Base-by-base conservation (phyloP, 2,888 invertebrate genomes). In the Erynnis tages region DNA sequence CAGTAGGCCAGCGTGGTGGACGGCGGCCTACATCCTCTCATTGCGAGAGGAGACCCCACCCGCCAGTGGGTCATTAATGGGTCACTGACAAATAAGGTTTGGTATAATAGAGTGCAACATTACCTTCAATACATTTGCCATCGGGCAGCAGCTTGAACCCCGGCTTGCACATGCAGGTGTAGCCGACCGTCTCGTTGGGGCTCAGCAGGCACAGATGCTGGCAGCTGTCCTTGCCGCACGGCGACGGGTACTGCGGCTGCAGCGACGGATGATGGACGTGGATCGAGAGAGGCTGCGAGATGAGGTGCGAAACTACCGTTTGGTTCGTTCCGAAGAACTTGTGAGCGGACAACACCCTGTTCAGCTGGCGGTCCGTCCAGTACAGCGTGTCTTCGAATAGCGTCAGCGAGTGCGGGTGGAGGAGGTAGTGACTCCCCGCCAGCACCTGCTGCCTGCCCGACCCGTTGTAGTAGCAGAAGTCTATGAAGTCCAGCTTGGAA, bases 391-490 rank as follows among this genome's bases (percentile, higher is more conserved):
- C 98, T 78, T 99, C 99, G 77, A 99, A 99, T 4, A 98, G 87
- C 0, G 98, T 96, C 25, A 99, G 79, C 5, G 97, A 98, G 77
- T 98, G 98, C 0, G 99, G 98, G 83, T 99, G 98, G 1, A 98
- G 89, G 0, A 99, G 86, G 72, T 98, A 98, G 79, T 99, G 96
- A 60, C 96, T 96, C 10, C 94, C 94, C 1, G 96, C 94, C 11
- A 97, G 73, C 0, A 97, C 97, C 79, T 98, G 97, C 61, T 96
- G 95, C 13, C 98, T 86, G 0, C 96, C 96, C 0, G 93, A 93
- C 5, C 99, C 99, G 68, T 99, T 97, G 85, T 99, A 99, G 70
- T 97, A 95, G 73, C 98, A 98, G 74, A 97, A 98, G 73, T 99
- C 99, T 54, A 99, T 99, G 71, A 97, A 99, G 76, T 99, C 99